phyloP scores from a whole-genome alignment of 2,113 vertebrate genomes.

The Cebus imitator region DNA sequence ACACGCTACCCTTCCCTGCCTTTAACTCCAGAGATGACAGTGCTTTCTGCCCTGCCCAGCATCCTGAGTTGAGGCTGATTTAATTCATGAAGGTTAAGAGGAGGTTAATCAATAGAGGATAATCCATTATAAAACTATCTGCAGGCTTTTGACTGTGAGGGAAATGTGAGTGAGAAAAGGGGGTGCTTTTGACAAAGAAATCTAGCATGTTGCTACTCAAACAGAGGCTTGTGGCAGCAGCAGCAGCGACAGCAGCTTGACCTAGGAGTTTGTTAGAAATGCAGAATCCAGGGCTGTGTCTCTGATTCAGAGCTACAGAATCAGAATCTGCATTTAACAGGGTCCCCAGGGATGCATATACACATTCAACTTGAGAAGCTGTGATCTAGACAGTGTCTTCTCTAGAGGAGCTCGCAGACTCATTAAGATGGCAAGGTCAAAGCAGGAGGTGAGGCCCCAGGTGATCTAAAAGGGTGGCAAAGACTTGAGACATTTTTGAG shows the following conservation, averaged over 20 bases:
- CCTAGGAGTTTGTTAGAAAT: background rate
- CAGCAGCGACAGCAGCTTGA: no score
- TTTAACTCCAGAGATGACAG: background rate
- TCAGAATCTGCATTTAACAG: no score
- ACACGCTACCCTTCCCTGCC: background rate
- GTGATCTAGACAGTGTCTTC: background rate
- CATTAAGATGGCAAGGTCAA: background rate
- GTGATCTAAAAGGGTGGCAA: rapidly evolving
- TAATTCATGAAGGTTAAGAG: background rate
- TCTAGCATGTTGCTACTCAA: background rate
- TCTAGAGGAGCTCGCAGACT: background rate
- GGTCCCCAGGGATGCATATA: background rate
- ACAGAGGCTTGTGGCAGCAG: rapidly evolving
- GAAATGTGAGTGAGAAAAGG: background rate
- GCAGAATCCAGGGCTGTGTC: background rate
- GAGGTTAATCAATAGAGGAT: background rate
- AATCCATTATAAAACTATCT: background rate
- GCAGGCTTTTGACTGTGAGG: background rate
- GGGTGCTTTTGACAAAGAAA: background rate
- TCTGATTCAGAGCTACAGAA: background rate
- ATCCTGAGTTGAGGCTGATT: background rate
- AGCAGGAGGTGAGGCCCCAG: no score
- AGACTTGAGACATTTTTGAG: background rate
- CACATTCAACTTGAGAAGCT: background rate
- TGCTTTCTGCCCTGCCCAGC: background rate